phyloP scores from a whole-genome alignment of 1,140 invertebrate genomes.

The Hestina assimilis region DNA sequence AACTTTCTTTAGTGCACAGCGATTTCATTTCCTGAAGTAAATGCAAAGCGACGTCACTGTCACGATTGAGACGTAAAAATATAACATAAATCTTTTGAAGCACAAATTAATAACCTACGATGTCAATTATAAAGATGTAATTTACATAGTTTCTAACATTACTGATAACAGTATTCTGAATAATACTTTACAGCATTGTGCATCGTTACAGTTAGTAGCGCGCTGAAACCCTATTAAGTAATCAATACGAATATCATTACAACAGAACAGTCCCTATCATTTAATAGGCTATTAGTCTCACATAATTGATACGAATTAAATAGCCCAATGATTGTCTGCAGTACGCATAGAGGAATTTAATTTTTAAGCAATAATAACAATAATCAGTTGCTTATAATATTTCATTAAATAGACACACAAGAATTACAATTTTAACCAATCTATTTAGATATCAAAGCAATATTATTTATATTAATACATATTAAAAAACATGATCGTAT shows the following conservation, averaged over 20 bases:
- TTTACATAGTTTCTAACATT: no score
- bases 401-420: no score
- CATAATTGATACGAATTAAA: not conserved
- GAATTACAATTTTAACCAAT: no score
- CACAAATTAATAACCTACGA: not conserved
- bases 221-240: not conserved
- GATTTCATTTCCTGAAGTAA: conserved; percentile 18
- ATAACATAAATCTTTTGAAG: not conserved
- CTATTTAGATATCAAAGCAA: no score
- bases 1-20: conserved; percentile 21
- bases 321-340: no score
- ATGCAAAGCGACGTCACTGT: conserved; percentile 25
- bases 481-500: no score
- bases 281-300: not conserved
- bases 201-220: not conserved
- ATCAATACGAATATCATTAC: not conserved
- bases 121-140: no score
- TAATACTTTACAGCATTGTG: not conserved
- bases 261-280: not conserved
- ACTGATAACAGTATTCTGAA: no score
- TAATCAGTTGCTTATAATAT: no score
- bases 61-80: no score
- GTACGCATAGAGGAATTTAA: no score
- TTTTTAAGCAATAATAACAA: not conserved
- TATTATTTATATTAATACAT: no score